These are phyloP conservation scores for Chalcis sispes DNA, from an alignment of 2,888 invertebrate species.

Conservation along the genomic window DNA sequence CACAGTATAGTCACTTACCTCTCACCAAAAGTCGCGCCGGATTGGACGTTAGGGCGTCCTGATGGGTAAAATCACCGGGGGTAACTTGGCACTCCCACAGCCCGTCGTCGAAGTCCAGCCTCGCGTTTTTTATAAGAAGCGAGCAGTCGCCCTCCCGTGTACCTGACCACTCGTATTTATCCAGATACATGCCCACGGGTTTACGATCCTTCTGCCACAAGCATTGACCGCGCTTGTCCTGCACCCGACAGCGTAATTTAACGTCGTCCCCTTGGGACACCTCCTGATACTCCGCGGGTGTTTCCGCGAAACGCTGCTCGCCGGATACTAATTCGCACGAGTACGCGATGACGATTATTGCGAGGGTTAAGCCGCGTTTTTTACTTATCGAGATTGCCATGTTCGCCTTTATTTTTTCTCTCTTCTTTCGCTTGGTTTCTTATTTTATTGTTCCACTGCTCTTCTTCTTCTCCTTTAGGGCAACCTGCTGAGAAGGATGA, in stretches of 20 bases:
- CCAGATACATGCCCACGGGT: constrained; percentile 91
- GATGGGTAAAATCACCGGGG: constrained; percentile 84
- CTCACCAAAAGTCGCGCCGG: constrained; percentile 89
- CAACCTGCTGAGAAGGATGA: background rate
- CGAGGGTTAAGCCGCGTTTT: background rate
- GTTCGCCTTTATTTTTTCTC: background rate
- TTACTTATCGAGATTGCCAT: too few relatives aligned
- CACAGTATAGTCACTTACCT: constrained; percentile 78
- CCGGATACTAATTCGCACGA: background rate
- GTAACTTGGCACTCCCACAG: constrained; percentile 96
- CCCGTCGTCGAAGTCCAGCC: constrained; percentile 91
- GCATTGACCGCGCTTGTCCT: constrained; percentile 91
- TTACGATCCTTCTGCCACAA: constrained; percentile 95
- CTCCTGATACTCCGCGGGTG: constrained; percentile 88
- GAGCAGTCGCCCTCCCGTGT: constrained; percentile 87
- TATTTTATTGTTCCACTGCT: background rate
- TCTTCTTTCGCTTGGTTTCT: background rate
- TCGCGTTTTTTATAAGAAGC: constrained; percentile 88
- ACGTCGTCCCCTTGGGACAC: constrained; percentile 92
- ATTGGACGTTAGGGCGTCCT: constrained; percentile 89
- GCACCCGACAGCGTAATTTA: constrained; percentile 88
- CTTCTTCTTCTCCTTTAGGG: background rate
- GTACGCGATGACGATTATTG: background rate
- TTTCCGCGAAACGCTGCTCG: constrained; percentile 88
- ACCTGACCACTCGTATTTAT: constrained; percentile 93